A percentile compares a stretch with the other conserved stretches of the same genome.
Evolutionary conservation across 2,113 vertebrate species (phyloP).

Genomic region (Paedocypris sp.): DNA sequence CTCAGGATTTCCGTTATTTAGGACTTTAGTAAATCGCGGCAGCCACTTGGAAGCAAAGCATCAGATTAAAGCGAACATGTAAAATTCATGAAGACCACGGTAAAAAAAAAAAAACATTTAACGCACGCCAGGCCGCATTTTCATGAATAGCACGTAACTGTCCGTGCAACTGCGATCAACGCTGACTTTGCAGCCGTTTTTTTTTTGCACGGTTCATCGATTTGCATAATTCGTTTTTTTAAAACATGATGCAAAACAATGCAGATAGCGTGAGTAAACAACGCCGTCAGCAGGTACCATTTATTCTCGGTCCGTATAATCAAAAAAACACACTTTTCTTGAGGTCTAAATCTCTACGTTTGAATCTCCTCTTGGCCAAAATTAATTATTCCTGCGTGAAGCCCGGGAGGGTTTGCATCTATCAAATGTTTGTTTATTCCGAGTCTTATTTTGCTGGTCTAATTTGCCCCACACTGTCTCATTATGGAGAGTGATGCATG

Average conservation of each 20-base stretch:
- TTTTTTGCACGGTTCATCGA: not conserved
- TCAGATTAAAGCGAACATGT: too few relatives aligned
- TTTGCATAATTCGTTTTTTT: conserved; percentile 2
- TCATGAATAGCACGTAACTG: not conserved
- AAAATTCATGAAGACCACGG: too few relatives aligned
- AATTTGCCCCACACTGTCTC: conserved; percentile 29
- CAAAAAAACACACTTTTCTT: not conserved
- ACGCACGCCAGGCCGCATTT: not conserved
- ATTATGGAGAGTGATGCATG: conserved; percentile 25
- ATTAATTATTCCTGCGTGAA: conserved; percentile 28
- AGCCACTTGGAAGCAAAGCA: too few relatives aligned
- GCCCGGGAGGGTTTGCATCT: conserved; percentile 15
- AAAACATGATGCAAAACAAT: not conserved
- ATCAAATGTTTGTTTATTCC: conserved; percentile 33
- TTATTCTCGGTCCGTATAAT: not conserved
- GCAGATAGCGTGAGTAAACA: conserved; percentile 1
- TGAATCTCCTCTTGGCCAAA: conserved; percentile 27
- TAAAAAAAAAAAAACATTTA: too few relatives aligned
- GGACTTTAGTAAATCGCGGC: too few relatives aligned
- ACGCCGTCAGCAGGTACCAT: not conserved
- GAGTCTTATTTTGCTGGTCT: conserved; percentile 29
- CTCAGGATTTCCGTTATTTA: too few relatives aligned
- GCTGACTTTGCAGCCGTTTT: not conserved
- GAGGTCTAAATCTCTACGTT: conserved; percentile 12
- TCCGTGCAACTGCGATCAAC: not conserved